phyloP scores from a whole-genome alignment of 2,888 invertebrate species.

The Nineta flava region DNA sequence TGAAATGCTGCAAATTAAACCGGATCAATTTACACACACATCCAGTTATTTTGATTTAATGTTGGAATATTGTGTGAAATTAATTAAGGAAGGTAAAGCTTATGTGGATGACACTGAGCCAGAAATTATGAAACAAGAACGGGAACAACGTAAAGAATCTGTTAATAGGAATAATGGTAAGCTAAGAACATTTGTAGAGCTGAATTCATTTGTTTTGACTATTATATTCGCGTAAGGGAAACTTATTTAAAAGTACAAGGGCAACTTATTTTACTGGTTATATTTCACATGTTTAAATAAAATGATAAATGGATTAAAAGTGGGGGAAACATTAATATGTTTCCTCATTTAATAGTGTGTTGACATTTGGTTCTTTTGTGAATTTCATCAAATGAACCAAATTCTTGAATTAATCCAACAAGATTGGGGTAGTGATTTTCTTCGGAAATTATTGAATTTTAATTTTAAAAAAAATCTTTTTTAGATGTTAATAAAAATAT shows the following conservation, averaged over 20 bases:
- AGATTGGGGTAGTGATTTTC: not conserved
- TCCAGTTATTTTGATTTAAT: slow-evolving; percentile 94
- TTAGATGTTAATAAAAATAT: slow-evolving; percentile 73
- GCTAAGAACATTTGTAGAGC: slow-evolving; percentile 18
- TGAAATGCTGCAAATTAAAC: slow-evolving; percentile 76
- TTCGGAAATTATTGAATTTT: not conserved
- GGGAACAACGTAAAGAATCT: slow-evolving; percentile 79
- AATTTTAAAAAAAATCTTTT: slow-evolving; percentile 12
- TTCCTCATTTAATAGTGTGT: not conserved
- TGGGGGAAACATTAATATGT: not conserved
- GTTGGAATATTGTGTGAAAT: slow-evolving; percentile 70
- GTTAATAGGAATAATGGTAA: slow-evolving; percentile 69
- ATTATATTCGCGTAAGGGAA: too few relatives aligned
- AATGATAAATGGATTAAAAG: too few relatives aligned
- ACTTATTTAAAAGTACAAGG: too few relatives aligned
- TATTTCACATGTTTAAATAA: too few relatives aligned
- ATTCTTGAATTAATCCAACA: not conserved
- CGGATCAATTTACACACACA: slow-evolving; percentile 85
- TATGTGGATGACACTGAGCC: slow-evolving; percentile 95
- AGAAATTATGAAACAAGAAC: slow-evolving; percentile 85
- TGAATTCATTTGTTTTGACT: too few relatives aligned
- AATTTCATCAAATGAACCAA: not conserved
- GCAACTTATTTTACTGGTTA: too few relatives aligned
- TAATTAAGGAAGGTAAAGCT: slow-evolving; percentile 79
- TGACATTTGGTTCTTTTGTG: not conserved